Percentiles rank a stretch among this genome's conserved stretches.
Conservation (phyloP, 2,797 vertebrate species). For the Eulemur albifrons region DNA sequence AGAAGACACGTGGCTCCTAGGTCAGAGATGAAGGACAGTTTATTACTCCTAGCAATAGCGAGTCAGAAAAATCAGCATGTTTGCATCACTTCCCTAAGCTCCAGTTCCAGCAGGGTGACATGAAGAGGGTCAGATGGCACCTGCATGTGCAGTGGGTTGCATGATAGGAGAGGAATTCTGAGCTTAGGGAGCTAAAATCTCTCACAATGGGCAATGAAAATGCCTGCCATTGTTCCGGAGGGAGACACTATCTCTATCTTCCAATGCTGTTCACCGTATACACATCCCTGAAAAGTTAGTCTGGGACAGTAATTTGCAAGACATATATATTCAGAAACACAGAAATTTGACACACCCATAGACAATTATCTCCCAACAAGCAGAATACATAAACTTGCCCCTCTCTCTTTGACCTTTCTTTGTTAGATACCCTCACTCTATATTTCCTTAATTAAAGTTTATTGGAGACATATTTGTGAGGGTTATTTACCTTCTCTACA, state of each 20-base stretch:
- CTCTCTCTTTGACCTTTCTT: background rate
- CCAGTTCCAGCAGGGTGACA: background rate
- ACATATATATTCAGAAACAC: background rate
- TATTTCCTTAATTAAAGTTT: background rate
- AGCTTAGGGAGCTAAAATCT: background rate
- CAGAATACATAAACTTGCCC: background rate
- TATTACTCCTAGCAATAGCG: background rate
- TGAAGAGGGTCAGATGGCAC: background rate
- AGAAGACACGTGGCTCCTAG: background rate
- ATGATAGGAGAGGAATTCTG: background rate
- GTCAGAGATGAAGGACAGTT: background rate
- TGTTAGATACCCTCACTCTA: background rate
- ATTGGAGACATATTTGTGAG: background rate
- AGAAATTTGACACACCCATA: background rate
- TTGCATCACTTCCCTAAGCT: background rate
- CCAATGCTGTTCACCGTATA: background rate
- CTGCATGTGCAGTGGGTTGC: no score
- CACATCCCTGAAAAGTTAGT: background rate
- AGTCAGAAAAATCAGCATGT: background rate
- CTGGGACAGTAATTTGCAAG: background rate
- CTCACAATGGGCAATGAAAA: background rate
- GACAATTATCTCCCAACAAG: background rate
- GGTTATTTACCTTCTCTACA: background rate
- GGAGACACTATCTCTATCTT: background rate
- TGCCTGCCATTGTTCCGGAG: background rate